Conservation (phyloP, 2,888 invertebrate species). For the Apotomis turbidana region DNA sequence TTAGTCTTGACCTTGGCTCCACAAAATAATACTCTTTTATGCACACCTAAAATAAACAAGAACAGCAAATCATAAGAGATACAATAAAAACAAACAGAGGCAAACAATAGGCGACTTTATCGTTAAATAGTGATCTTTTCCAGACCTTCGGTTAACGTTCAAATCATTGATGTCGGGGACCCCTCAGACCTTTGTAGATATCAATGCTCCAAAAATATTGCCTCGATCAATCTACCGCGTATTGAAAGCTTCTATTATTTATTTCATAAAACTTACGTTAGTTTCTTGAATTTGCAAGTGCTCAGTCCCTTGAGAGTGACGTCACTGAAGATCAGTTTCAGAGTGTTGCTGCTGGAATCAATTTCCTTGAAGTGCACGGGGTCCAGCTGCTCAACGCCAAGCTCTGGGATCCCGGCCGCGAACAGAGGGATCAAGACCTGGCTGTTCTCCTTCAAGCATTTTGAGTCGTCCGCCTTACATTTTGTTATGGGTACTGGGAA, state of each 20-base stretch:
- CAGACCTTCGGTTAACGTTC: too few relatives aligned
- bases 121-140: too few relatives aligned
- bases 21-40: too few relatives aligned
- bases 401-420: constrained; percentile 53
- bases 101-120: too few relatives aligned
- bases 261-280: constrained; percentile 55
- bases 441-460: constrained; percentile 59
- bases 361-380: constrained; percentile 55
- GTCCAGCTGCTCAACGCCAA: constrained; percentile 54
- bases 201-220: too few relatives aligned
- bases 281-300: constrained; percentile 54
- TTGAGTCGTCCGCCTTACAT: constrained; percentile 59
- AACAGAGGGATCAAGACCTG: constrained; percentile 50
- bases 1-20: too few relatives aligned
- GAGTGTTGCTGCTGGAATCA: constrained; percentile 52
- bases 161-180: too few relatives aligned
- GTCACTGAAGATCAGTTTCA: constrained; percentile 56
- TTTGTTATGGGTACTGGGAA: constrained; percentile 57
- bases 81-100: too few relatives aligned
- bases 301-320: constrained; percentile 56
- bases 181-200: too few relatives aligned
- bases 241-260: background rate
- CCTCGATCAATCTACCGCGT: too few relatives aligned
- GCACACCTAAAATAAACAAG: too few relatives aligned
- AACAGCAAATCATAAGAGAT: too few relatives aligned